phyloP scores from a whole-genome alignment of 2,113 vertebrate species.

The Hydrolagus affinis region DNA sequence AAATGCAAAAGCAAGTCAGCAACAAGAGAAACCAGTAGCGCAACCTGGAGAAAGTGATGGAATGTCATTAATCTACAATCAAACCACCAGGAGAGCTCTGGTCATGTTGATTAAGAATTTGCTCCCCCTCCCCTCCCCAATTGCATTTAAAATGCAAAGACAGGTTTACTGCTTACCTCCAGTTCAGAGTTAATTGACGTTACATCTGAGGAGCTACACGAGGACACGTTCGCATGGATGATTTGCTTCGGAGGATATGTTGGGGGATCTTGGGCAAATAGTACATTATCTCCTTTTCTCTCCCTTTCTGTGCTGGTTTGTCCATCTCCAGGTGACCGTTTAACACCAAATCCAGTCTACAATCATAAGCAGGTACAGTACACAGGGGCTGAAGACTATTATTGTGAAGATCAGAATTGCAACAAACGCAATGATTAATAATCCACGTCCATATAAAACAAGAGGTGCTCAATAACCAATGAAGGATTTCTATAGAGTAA shows the following conservation, averaged over 20 bases:
- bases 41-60: too few relatives aligned
- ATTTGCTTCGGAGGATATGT: constrained; percentile 38
- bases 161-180: constrained; percentile 50
- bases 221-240: constrained; percentile 46
- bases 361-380: constrained; percentile 18
- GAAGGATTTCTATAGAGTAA: background rate
- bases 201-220: constrained; percentile 50
- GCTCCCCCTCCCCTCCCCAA: background rate
- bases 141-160: background rate
- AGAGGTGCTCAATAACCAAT: background rate
- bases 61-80: too few relatives aligned
- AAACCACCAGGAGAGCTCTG: too few relatives aligned
- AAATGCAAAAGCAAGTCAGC: too few relatives aligned
- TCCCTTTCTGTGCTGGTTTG: constrained; percentile 24
- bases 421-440: background rate
- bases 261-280: constrained; percentile 34
- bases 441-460: background rate
- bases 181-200: constrained; percentile 59
- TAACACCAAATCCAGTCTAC: constrained; percentile 47
- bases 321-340: constrained; percentile 44
- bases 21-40: too few relatives aligned
- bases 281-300: background rate
- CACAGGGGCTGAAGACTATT: background rate
- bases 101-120: background rate
- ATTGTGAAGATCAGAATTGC: background rate